Conservation (phyloP, 2,888 invertebrate species). For the Pristionchus entomophagus region DNA sequence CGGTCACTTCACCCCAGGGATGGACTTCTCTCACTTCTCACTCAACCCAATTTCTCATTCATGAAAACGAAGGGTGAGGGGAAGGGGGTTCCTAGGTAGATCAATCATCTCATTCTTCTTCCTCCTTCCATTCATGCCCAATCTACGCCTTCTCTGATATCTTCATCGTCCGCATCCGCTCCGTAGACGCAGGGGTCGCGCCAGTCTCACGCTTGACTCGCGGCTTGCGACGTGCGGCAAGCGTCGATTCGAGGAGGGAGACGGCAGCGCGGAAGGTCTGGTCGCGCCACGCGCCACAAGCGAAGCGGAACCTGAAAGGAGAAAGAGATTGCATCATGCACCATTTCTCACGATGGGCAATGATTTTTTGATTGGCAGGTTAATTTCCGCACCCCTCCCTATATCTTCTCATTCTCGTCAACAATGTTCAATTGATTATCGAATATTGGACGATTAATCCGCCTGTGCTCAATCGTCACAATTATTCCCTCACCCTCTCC, state of each 20-base stretch:
- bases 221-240: background rate
- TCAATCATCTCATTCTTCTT: background rate
- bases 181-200: background rate
- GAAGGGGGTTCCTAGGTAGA: background rate
- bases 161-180: conserved; percentile 8
- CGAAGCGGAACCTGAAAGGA: conserved; percentile 35
- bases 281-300: conserved; percentile 23
- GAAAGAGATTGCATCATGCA: background rate
- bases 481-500: background rate
- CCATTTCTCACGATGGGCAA: background rate
- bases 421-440: too few relatives aligned
- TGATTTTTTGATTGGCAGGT: too few relatives aligned
- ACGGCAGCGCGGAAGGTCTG: conserved; percentile 18
- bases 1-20: background rate
- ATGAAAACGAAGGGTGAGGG: background rate
- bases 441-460: too few relatives aligned
- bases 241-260: conserved; percentile 3
- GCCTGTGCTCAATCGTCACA: too few relatives aligned
- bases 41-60: background rate
- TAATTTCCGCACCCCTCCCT: too few relatives aligned
- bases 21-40: background rate
- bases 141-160: background rate
- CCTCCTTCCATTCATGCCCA: background rate
- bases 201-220: conserved; percentile 5
- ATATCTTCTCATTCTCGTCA: too few relatives aligned